Base-by-base conservation (phyloP, 2,797 vertebrate genomes). In the Eulemur coronatus region DNA sequence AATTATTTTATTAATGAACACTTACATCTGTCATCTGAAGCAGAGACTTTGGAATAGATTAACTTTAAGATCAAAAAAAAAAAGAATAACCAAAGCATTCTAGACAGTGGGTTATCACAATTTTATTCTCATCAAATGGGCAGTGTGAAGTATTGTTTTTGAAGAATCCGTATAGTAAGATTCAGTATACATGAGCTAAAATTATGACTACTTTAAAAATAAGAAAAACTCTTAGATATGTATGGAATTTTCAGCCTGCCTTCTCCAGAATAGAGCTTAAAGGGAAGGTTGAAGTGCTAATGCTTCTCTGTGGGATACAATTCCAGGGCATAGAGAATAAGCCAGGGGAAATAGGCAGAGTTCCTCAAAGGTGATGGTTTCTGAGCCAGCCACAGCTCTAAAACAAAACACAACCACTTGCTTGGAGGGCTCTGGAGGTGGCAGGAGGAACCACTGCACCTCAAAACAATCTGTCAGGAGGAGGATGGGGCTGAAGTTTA, bases 1-100 rank as follows among this genome's bases (percentile, higher is more conserved):
- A 87, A 70, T 91, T 90, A 80, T 91, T 94, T 95, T 89, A 78
- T 55, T 95, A 91, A 96, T 18, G 43, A 96, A 89, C 73, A 69
- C 35, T 79, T 57, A 52, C 13, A 76, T 50, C 86, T 91, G 70
- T 57, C 82, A 81, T 76, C 72, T 81, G 28, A 28, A 89, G 89
- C 57, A 93, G 30, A 67, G 35, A 67, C 43, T 80, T 95, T 41
- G 76, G 43, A 78, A 52, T 55, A 59, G 80, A 78, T 76, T 20
- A 41, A 22, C 30, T 33, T 85, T 84, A 80, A 63, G 50, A 55
- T 1, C 14, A 41, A 41, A 38, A 41, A 41, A 38, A 38, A 41
- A 41, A 79, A 55, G 67, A 75, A 35, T 67, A 88, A 87, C 92
- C n/a, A 52, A 73, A 79, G n/a, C 7, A 20, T 43, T 73, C 26